Conservation (phyloP, 1,140 invertebrate species). For the Trichoplusia ni region DNA sequence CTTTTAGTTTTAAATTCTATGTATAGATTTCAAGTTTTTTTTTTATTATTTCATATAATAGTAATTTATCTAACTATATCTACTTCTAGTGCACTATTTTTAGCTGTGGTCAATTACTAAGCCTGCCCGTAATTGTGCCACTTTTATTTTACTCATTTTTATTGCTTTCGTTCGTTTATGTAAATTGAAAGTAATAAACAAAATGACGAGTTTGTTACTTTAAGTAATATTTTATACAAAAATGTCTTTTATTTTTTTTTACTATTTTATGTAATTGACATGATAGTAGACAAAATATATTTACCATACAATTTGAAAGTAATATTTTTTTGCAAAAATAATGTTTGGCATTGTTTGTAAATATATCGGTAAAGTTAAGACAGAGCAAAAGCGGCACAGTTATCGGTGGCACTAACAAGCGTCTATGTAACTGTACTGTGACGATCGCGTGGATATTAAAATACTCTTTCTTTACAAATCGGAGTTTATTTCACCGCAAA, state of each 20-base stretch:
- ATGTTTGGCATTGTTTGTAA: neutral
- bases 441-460: conserved; percentile 75
- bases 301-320: neutral
- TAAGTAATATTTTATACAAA: conserved; percentile 2
- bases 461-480: conserved; percentile 74
- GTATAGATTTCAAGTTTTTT: conserved; percentile 79
- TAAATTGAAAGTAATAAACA: neutral
- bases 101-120: conserved; percentile 78
- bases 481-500: conserved; percentile 74
- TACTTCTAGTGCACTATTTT: conserved; percentile 78
- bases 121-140: conserved; percentile 59
- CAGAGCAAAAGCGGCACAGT: conserved; percentile 51
- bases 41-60: conserved; percentile 72
- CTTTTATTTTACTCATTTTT: conserved; percentile 7
- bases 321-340: neutral
- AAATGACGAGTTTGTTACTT: neutral
- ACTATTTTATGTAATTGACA: conserved; percentile 23
- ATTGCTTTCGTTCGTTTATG: conserved; percentile 17
- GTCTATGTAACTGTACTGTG: conserved; percentile 66
- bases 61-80: conserved; percentile 78
- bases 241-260: neutral
- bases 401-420: conserved; percentile 70
- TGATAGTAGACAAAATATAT: conserved; percentile 25
- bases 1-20: conserved; percentile 80
- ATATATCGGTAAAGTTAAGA: neutral